These are phyloP conservation scores for Sitophilus oryzae DNA, from an alignment of 1,140 invertebrate species.

Conservation along the genomic window DNA sequence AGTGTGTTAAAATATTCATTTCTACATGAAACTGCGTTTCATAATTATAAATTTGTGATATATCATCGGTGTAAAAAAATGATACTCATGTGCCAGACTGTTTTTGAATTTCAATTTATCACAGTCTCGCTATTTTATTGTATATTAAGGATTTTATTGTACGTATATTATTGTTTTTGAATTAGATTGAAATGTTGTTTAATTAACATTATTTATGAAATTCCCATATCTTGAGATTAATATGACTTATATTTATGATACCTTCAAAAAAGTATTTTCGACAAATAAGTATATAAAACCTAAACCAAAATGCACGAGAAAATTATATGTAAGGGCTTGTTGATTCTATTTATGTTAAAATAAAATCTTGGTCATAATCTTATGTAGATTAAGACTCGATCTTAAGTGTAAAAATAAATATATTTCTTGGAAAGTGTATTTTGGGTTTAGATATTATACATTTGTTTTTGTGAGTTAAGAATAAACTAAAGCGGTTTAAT, in stretches of 20 bases:
- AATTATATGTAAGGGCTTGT: too few relatives aligned
- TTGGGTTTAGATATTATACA: too few relatives aligned
- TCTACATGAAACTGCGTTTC: constrained; percentile 28
- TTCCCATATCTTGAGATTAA: constrained; percentile 13
- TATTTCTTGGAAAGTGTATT: too few relatives aligned
- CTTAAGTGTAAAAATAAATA: too few relatives aligned
- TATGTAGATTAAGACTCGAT: too few relatives aligned
- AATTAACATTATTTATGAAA: constrained; percentile 17
- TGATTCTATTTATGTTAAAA: too few relatives aligned
- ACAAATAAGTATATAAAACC: too few relatives aligned
- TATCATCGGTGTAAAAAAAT: constrained; percentile 26
- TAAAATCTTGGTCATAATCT: too few relatives aligned
- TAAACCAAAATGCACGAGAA: too few relatives aligned
- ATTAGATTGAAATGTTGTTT: constrained; percentile 22
- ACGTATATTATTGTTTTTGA: constrained; percentile 22
- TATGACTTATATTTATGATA: background rate
- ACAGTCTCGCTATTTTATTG: constrained; percentile 29
- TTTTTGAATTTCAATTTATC: constrained; percentile 18
- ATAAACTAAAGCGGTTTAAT: too few relatives aligned
- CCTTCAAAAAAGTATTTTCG: background rate
- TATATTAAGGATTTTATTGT: constrained; percentile 20
- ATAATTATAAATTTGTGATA: constrained; percentile 24
- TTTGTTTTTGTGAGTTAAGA: too few relatives aligned
- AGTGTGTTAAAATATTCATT: constrained; percentile 24
- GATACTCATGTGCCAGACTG: constrained; percentile 42